A percentile compares a stretch with the other conserved stretches of the same genome.
Evolutionary conservation across 2,113 vertebrate species (phyloP).

Genomic region (Psilopsiagon aymara): DNA sequence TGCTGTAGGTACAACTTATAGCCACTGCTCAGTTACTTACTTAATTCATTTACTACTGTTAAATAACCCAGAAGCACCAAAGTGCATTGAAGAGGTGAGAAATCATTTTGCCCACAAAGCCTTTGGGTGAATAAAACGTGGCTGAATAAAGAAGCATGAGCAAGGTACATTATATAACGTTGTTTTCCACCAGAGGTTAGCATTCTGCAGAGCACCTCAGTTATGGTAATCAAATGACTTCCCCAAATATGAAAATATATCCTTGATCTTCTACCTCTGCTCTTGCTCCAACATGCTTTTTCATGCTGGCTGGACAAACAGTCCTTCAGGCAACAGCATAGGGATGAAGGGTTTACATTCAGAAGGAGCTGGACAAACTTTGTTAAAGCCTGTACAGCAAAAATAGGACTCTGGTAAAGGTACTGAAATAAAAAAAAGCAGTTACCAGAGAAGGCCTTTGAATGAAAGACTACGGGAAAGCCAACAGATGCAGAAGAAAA

Average conservation of each 20-base stretch:
- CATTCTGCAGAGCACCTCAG: neutral
- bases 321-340: neutral
- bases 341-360: neutral
- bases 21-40: neutral
- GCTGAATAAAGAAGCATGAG: neutral
- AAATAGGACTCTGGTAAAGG: neutral
- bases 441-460: neutral
- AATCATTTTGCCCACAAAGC: accelerated
- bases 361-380: neutral
- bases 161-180: neutral
- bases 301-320: neutral
- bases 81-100: neutral
- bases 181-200: neutral
- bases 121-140: neutral
- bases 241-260: neutral
- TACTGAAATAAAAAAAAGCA: neutral
- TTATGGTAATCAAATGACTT: neutral
- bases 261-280: neutral
- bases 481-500: neutral
- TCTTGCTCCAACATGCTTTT: neutral
- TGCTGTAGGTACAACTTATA: neutral
- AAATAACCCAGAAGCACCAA: neutral
- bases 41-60: neutral
- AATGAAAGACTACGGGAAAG: neutral
- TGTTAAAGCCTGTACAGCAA: neutral